Conservation (phyloP, 2,888 invertebrate species). For the Gortyna flavago region DNA sequence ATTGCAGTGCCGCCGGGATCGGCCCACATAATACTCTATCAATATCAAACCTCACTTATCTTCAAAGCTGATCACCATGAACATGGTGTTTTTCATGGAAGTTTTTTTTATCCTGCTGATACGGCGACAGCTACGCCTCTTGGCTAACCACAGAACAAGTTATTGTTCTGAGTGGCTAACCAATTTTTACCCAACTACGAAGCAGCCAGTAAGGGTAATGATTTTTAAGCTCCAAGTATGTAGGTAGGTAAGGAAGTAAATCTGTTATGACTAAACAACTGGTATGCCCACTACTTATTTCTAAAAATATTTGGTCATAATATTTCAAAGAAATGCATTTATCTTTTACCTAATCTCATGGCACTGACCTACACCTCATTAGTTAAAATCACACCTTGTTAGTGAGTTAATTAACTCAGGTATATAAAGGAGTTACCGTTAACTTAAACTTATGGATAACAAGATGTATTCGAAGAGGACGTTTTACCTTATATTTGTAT, state of each 20-base stretch:
- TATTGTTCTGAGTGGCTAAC: too few species aligned
- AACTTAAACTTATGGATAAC: slow-evolving; percentile 36
- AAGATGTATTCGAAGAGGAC: slow-evolving; percentile 71
- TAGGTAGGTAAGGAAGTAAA: not conserved
- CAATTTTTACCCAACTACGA: too few species aligned
- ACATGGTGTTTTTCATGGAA: too few species aligned
- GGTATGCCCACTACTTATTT: not conserved
- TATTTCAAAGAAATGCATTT: slow-evolving; percentile 40
- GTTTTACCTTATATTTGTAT: slow-evolving; percentile 57
- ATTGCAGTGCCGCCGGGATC: too few species aligned
- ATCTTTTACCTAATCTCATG: slow-evolving; percentile 78
- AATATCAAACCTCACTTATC: too few species aligned
- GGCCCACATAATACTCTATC: too few species aligned
- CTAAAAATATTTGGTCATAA: slow-evolving; percentile 32
- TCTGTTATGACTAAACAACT: not conserved
- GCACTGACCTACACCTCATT: slow-evolving; percentile 80
- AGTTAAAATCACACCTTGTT: slow-evolving; percentile 41
- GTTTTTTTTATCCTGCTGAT: too few species aligned
- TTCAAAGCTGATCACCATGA: too few species aligned
- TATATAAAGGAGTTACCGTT: slow-evolving; percentile 48
- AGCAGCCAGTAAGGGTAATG: not conserved
- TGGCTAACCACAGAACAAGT: too few species aligned
- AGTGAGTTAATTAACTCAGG: slow-evolving; percentile 17
- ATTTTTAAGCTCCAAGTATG: not conserved
- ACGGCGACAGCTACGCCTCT: too few species aligned